Base-by-base conservation (phyloP, 2,888 invertebrate genomes). In the Acronicta alni region DNA sequence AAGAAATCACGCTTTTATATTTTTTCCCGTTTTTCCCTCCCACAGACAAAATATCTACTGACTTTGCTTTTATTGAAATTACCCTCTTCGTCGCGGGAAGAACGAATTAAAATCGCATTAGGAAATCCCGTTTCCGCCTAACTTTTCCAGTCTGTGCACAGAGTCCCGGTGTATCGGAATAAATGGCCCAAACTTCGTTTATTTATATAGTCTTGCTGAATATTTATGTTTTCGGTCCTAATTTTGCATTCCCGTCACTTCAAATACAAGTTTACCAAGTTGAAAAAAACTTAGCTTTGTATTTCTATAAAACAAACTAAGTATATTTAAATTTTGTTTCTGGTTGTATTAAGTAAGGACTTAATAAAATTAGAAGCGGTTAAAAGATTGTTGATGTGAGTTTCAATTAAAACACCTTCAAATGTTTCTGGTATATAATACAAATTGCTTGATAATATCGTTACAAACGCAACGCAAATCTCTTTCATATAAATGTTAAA, bases 71-170 rank as follows among this genome's bases (percentile, higher is more conserved):
- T 91, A 91, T 91, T 91, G 89, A 91, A 92, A 92, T 90, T 90
- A 89, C 89, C 89, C 88, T 88, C 88, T 88, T 87, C 89, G 89
- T 87, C 88, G 89, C 88, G 87, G 89, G 86, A 89, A 91, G 89
- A 91, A 87, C 89, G 90, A 93, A 93, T 93, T 93, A 94, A 93
- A 93, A 92, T 92, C 92, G 89, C 93, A 94, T 94, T 93, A 93
- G 92, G 92, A 90, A 93, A 93, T 93, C 90, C 92, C 89, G 91
- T 89, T 89, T 82, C 89, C 90, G 88, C 86, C 91, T 87, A 92
- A 92, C 91, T 93, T 94, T 91, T 88, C 91, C 91, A 91, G 90
- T 87, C 89, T 89, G 87, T 85, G 89, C 89, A 82, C 90, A 81
- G 86, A 89, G 88, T 88, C 87, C 86, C 89, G 88, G 89, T 93